phyloP scores from a whole-genome alignment of 2,797 vertebrate genomes.

The Aselliscus stoliczkanus region DNA sequence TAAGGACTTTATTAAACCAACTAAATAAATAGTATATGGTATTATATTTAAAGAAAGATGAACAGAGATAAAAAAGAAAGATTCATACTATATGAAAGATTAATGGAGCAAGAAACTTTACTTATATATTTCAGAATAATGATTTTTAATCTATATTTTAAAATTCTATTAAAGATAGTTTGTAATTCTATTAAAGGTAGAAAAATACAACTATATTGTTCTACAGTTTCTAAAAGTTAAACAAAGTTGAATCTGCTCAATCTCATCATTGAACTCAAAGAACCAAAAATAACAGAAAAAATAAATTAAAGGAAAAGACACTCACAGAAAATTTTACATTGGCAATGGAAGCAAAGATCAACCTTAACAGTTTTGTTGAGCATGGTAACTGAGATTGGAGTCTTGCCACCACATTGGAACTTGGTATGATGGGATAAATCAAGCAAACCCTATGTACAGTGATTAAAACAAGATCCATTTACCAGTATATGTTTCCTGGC shows the following conservation, averaged over 20 bases:
- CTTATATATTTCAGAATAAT: not conserved
- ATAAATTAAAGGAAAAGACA: not conserved
- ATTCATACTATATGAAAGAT: not conserved
- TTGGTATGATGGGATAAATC: slow-evolving; percentile 62
- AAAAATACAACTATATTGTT: not conserved
- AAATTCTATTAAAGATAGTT: not conserved
- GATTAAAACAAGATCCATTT: slow-evolving; percentile 72
- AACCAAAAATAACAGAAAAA: not conserved
- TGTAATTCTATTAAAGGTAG: not conserved
- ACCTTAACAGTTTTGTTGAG: not conserved
- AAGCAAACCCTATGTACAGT: slow-evolving; percentile 58
- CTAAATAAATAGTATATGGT: not conserved
- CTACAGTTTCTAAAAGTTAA: slow-evolving; percentile 13
- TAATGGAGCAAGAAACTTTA: not conserved
- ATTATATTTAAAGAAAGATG: not conserved
- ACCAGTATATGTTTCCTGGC: slow-evolving; percentile 74
- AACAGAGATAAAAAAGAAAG: not conserved
- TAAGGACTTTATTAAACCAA: not conserved
- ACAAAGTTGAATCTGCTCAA: not conserved
- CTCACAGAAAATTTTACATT: not conserved
- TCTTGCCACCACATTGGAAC: slow-evolving; percentile 50
- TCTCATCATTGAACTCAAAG: not conserved
- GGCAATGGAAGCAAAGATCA: not conserved
- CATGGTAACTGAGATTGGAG: slow-evolving; percentile 5
- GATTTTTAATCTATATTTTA: not conserved